A percentile compares a stretch with the other conserved stretches of the same genome.
Conservation (phyloP, 2,888 invertebrate genomes). For the Notocelia uddmanniana region DNA sequence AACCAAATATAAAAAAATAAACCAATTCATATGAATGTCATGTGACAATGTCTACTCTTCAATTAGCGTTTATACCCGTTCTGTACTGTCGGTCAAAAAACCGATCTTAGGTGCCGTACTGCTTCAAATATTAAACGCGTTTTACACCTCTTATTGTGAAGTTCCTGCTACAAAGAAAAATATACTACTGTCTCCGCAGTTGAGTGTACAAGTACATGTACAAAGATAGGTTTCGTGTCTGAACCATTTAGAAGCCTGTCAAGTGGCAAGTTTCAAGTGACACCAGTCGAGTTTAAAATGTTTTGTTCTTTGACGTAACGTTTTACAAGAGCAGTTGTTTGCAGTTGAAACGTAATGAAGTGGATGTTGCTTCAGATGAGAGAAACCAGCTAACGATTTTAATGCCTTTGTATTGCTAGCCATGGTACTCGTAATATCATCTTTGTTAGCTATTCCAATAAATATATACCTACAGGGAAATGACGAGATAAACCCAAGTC, state of each 20-base stretch:
- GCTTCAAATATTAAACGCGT: background rate
- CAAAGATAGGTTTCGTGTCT: slow-evolving; percentile 22
- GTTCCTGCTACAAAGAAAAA: background rate
- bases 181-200: background rate
- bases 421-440: background rate
- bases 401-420: background rate
- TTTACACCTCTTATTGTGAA: background rate
- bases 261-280: slow-evolving; percentile 36
- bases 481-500: no score
- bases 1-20: background rate
- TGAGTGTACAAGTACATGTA: background rate
- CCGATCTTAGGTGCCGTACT: no score
- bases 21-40: slow-evolving; percentile 11
- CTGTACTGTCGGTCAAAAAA: background rate
- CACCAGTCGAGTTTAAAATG: slow-evolving; percentile 21
- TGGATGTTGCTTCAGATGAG: slow-evolving; percentile 6
- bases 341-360: slow-evolving; percentile 15
- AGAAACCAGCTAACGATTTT: background rate
- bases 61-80: slow-evolving; percentile 16
- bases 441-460: background rate
- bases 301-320: slow-evolving; percentile 25
- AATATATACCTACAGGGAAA: background rate
- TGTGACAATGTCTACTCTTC: slow-evolving; percentile 1
- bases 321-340: slow-evolving; percentile 18
- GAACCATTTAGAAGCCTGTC: slow-evolving; percentile 34